Evolutionary conservation across 2,113 vertebrate genomes (phyloP), one percentile per base, ranked within the genome.

Genomic region (Gambusia affinis): DNA sequence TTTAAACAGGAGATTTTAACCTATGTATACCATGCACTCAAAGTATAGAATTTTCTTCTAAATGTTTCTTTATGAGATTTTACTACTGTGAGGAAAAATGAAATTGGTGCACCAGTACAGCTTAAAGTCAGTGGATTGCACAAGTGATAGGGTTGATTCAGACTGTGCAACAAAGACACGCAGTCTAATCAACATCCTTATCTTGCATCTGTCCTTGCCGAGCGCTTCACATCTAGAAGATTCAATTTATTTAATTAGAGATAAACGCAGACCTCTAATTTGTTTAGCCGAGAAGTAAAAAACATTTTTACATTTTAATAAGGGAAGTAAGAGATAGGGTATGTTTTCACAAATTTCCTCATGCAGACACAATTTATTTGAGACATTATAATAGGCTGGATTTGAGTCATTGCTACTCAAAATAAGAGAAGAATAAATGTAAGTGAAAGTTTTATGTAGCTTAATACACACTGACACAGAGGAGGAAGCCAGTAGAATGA

Each of bases 371-470:
- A 70, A 65, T 70, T 63, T 33, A 77, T 65, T 62, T 44, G 74
- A 72, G 44, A 70, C 24, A 30, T 72, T 24, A 51, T 47, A 65
- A 17, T 35, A 72, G 27, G 37, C 68, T 24, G 15, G 19, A 27
- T 72, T 80, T 90, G 89, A 91, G 63, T 88, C 88, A 92, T 86
- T 73, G 61, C 35, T 68, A 74, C 51, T 57, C 51, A 57, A n/a
- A 57, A n/a, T 10, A 2, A 57, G 24, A 87, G 84, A 70, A 77
- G 73, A 69, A 83, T 83, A 63, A 79, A 83, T 86, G 85, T 86
- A 78, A 70, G 60, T 70, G 51, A 70, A 72, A 73, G 64, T 68
- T 86, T 90, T 35, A 86, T 86, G 77, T 66, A 79, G 68, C 60
- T 75, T 17, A 71, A 54, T 30, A 27, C 12, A 42, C 73, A 67